These are phyloP conservation scores for Nomada ruficornis DNA, from an alignment of 2,888 invertebrate genomes.

Conservation along the genomic window DNA sequence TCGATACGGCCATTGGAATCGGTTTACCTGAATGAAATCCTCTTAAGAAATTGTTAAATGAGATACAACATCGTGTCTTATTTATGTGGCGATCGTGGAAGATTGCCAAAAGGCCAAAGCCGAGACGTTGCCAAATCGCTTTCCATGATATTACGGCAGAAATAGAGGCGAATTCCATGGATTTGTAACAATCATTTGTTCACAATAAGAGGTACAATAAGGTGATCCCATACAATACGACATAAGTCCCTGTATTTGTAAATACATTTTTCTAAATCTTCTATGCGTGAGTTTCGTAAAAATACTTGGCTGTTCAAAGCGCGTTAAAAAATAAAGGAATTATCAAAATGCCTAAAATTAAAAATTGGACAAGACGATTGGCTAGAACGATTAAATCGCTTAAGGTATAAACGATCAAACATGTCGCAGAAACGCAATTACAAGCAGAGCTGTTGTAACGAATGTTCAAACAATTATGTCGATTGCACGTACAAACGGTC, in stretches of 20 bases:
- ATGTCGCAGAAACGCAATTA: not conserved
- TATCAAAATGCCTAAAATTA: no score
- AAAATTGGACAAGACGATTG: not conserved
- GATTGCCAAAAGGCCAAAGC: conserved; percentile 68
- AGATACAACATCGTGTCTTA: conserved; percentile 60
- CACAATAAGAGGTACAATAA: conserved; percentile 9
- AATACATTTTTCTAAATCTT: not conserved
- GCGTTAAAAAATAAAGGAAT: not conserved
- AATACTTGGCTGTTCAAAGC: not conserved
- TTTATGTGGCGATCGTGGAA: conserved; percentile 70
- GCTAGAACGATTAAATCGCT: not conserved
- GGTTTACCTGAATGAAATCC: conserved; percentile 56
- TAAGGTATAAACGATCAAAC: not conserved
- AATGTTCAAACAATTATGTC: conserved; percentile 9
- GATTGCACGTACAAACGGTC: not conserved
- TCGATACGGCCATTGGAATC: conserved; percentile 27
- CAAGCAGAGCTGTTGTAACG: conserved; percentile 19
- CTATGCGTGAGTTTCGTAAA: not conserved
- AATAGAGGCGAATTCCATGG: conserved; percentile 74
- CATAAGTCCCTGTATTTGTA: not conserved
- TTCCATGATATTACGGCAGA: conserved; percentile 69
- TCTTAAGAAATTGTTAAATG: conserved; percentile 65
- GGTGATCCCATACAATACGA: conserved; percentile 17
- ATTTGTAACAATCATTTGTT: conserved; percentile 65
- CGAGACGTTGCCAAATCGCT: conserved; percentile 74